Percentiles rank a stretch among this genome's conserved stretches.
phyloP scores from a whole-genome alignment of 2,888 invertebrate genomes.

The Dugesia japonica region DNA sequence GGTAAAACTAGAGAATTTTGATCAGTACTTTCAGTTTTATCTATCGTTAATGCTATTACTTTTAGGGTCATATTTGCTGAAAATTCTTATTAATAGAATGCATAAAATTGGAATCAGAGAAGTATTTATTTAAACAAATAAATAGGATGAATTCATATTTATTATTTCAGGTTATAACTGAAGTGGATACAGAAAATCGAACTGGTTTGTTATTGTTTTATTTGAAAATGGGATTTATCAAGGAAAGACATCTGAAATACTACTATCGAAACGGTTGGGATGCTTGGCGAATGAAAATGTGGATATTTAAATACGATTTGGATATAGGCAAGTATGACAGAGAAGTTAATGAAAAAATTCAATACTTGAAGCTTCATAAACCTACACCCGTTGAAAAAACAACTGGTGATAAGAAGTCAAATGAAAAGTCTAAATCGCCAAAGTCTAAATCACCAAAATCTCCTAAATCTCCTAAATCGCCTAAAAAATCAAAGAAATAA shows the following conservation, averaged over 20 bases:
- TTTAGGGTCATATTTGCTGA: conserved; percentile 1
- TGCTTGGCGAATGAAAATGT: conserved; percentile 4
- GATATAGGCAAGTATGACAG: not conserved
- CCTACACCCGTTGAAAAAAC: not conserved
- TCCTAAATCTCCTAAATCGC: not conserved
- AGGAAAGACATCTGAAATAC: not conserved
- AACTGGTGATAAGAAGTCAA: not conserved
- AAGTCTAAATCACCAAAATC: not conserved
- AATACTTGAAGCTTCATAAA: not conserved
- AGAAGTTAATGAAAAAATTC: conserved; percentile 7
- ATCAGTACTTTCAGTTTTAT: too few species aligned
- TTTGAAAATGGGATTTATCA: conserved; percentile 7
- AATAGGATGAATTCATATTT: too few species aligned
- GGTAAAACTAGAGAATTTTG: too few species aligned
- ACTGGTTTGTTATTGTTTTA: not conserved
- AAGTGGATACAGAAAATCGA: not conserved
- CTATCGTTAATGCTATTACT: too few species aligned
- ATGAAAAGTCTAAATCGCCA: not conserved
- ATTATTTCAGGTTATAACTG: not conserved
- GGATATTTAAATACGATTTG: not conserved
- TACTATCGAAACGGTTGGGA: not conserved
- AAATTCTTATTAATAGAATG: conserved; percentile 6
- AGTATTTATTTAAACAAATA: too few species aligned
- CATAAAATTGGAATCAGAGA: conserved; percentile 1
- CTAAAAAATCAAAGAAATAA: not conserved